phyloP scores from a whole-genome alignment of 1,140 invertebrate genomes.

The Sycobia sp. region DNA sequence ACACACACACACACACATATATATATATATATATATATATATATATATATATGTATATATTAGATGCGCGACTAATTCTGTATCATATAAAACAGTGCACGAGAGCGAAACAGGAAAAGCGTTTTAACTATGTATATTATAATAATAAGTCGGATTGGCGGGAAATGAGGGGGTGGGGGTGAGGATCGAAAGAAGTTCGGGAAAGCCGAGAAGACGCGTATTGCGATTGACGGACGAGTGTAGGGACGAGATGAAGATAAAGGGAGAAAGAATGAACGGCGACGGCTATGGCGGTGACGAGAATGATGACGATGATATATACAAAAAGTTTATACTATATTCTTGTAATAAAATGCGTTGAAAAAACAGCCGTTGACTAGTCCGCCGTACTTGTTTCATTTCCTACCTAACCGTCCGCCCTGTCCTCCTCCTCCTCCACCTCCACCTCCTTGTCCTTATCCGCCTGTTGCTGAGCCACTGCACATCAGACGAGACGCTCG shows the following conservation, averaged over 20 bases:
- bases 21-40: no score
- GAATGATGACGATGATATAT: not conserved
- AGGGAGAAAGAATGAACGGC: not conserved
- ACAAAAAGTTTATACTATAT: slow-evolving; percentile 62
- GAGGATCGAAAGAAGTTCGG: no score
- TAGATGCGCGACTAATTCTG: slow-evolving; percentile 34
- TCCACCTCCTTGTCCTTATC: not conserved
- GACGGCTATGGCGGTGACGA: not conserved
- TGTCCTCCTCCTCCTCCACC: not conserved
- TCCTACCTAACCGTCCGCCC: not conserved
- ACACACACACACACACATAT: no score
- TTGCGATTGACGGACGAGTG: no score
- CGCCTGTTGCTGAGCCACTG: slow-evolving; percentile 31
- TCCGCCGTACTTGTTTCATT: not conserved
- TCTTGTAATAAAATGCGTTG: slow-evolving; percentile 59
- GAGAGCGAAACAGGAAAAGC: slow-evolving; percentile 37
- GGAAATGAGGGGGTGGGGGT: no score
- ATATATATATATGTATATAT: no score
- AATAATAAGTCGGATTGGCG: no score
- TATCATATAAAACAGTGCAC: slow-evolving; percentile 44
- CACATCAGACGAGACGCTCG: no score
- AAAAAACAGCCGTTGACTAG: slow-evolving; percentile 36
- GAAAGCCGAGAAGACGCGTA: no score
- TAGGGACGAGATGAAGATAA: not conserved
- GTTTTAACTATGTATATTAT: slow-evolving; percentile 35